Evolutionary conservation across 2,113 vertebrate genomes (phyloP).

Genomic region (Rhea pennata): DNA sequence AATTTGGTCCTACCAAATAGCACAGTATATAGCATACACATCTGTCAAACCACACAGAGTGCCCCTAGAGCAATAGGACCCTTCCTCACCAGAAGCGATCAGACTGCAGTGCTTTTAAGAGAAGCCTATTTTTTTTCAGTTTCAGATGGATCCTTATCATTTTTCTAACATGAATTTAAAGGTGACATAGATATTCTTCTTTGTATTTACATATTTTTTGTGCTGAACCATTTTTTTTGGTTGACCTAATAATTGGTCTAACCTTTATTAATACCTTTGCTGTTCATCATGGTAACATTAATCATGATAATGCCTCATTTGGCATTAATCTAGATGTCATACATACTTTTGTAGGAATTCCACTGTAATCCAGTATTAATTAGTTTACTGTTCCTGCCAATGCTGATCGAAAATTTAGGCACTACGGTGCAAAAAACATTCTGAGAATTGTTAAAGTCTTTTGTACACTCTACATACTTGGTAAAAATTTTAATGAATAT

Average conservation of each 20-base stretch:
- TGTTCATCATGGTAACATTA: constrained; percentile 6
- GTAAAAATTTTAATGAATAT: neutral
- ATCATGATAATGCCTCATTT: neutral
- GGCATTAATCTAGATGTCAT: constrained; percentile 24
- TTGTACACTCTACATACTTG: neutral
- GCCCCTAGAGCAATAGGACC: neutral
- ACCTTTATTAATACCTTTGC: constrained; percentile 21
- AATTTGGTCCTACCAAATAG: neutral
- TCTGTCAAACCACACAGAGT: neutral
- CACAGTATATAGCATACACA: neutral
- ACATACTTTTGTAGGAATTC: neutral
- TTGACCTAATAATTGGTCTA: constrained; percentile 10
- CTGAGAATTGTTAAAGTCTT: constrained; percentile 1
- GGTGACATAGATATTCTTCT: neutral
- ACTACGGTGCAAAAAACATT: constrained; percentile 2
- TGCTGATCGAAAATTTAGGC: constrained; percentile 35
- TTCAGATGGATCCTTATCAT: neutral
- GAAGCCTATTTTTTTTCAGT: neutral
- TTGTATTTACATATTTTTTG: neutral
- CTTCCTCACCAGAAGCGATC: neutral
- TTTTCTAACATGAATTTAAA: neutral
- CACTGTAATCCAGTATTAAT: constrained; percentile 24
- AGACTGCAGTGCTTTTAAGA: neutral
- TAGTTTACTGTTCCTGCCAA: constrained; percentile 18
- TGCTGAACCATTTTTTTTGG: neutral